phyloP scores from a whole-genome alignment of 1,140 invertebrate species.

The Sinella curviseta region DNA sequence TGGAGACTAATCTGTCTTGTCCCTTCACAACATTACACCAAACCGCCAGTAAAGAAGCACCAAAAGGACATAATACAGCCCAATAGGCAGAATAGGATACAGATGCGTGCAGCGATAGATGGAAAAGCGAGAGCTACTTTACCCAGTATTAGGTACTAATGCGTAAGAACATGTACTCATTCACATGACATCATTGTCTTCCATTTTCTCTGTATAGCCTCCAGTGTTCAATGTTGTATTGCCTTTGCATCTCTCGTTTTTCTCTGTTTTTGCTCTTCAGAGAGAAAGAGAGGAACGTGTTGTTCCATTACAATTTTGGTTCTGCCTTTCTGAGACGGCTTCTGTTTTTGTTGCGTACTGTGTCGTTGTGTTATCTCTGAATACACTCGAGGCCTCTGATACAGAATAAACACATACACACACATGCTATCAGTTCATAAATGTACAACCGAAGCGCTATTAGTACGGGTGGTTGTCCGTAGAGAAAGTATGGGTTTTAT shows the following conservation, averaged over 20 bases:
- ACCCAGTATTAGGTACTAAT: background rate
- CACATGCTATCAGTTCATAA: background rate
- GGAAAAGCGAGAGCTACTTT: background rate
- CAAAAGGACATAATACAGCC: background rate
- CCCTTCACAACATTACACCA: background rate
- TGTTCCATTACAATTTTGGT: background rate
- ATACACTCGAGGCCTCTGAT: conserved; percentile 6
- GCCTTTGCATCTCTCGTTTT: background rate
- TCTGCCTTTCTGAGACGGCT: background rate
- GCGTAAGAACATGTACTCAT: background rate
- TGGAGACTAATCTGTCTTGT: conserved; percentile 21
- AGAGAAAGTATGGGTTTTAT: too few relatives aligned
- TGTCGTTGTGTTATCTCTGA: conserved; percentile 19
- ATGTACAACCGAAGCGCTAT: too few relatives aligned
- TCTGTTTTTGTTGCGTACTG: background rate
- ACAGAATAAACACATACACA: conserved; percentile 21
- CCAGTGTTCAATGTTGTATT: background rate
- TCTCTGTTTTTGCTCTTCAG: background rate
- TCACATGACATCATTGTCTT: background rate
- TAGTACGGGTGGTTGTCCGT: background rate
- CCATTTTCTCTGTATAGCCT: background rate
- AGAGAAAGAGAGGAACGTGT: background rate
- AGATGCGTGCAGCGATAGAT: background rate
- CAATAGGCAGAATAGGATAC: background rate
- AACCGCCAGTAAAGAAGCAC: background rate